Evolutionary conservation across 53 echinoderm and acorn worm genomes (phyloP).

Genomic region (Glandiceps talaboti): DNA sequence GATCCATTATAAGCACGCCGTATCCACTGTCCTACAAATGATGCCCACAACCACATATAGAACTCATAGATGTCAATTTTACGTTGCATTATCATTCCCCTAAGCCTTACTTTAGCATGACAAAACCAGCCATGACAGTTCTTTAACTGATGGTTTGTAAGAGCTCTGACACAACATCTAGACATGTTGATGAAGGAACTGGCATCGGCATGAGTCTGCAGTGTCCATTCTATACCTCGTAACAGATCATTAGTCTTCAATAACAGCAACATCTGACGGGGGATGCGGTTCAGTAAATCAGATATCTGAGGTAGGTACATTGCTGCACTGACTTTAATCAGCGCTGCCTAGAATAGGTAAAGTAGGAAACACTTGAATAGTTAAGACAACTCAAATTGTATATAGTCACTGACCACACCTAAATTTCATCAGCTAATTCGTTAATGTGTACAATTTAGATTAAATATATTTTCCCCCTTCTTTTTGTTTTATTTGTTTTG

Average conservation of each 20-base stretch:
- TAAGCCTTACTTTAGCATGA: constrained; percentile 26
- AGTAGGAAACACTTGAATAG: no score
- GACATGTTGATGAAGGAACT: constrained; percentile 99
- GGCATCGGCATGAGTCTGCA: constrained; percentile 59
- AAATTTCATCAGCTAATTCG: no score
- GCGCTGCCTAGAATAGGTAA: constrained; percentile 33
- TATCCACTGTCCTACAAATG: neutral
- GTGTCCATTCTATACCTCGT: constrained; percentile 75
- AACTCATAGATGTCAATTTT: constrained; percentile 69
- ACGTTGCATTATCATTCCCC: constrained; percentile 31
- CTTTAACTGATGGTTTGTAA: constrained; percentile 45
- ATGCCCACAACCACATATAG: neutral
- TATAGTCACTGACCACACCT: no score
- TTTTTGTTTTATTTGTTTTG: no score
- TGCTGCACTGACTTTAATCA: constrained; percentile 53
- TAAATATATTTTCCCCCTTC: no score
- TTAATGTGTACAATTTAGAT: no score
- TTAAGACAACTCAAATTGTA: no score
- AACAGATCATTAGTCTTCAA: constrained; percentile 96
- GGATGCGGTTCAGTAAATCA: constrained; percentile 61
- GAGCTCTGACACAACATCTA: constrained; percentile 74
- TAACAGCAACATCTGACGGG: constrained; percentile 87
- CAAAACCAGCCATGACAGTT: constrained; percentile 28
- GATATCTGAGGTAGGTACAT: constrained; percentile 86
- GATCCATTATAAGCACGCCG: no score